Conservation (phyloP, 1,140 invertebrate species). For the Ceratosolen solmsi region DNA sequence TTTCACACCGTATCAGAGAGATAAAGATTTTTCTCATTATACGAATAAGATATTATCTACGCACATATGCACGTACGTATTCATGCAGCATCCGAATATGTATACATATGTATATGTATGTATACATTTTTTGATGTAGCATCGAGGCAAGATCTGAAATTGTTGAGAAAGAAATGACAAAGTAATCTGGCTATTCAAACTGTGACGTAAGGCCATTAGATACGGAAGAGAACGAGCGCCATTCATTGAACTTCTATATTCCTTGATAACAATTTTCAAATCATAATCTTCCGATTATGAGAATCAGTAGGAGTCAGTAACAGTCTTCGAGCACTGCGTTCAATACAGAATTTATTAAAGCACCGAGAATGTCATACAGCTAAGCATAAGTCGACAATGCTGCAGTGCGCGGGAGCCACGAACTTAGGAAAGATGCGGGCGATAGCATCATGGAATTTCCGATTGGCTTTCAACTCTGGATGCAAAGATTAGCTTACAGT, state of each 20-base stretch:
- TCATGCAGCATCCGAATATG: not conserved
- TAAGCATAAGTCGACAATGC: too few relatives aligned
- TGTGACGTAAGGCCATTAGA: slow-evolving; percentile 54
- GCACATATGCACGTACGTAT: too few relatives aligned
- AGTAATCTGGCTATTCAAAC: slow-evolving; percentile 56
- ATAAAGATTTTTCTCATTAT: slow-evolving; percentile 64
- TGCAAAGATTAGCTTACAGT: slow-evolving; percentile 66
- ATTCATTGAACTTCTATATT: slow-evolving; percentile 29
- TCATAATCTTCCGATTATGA: not conserved
- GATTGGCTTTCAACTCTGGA: slow-evolving; percentile 21
- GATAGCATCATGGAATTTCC: slow-evolving; percentile 4
- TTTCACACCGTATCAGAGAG: slow-evolving; percentile 57
- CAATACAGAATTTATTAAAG: not conserved
- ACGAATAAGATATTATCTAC: slow-evolving; percentile 1
- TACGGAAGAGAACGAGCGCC: slow-evolving; percentile 40
- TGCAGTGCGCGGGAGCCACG: too few relatives aligned
- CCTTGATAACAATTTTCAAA: slow-evolving; percentile 38
- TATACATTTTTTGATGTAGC: slow-evolving; percentile 15
- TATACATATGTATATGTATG: not conserved
- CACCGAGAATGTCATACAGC: too few relatives aligned
- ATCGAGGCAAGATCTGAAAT: slow-evolving; percentile 10
- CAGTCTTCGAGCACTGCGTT: not conserved
- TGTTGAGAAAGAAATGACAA: slow-evolving; percentile 14
- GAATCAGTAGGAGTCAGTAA: not conserved
- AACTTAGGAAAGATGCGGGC: not conserved